A percentile compares a stretch with the other conserved stretches of the same genome.
Conservation (phyloP, 2,888 invertebrate species). For the Tiliacea aurago region DNA sequence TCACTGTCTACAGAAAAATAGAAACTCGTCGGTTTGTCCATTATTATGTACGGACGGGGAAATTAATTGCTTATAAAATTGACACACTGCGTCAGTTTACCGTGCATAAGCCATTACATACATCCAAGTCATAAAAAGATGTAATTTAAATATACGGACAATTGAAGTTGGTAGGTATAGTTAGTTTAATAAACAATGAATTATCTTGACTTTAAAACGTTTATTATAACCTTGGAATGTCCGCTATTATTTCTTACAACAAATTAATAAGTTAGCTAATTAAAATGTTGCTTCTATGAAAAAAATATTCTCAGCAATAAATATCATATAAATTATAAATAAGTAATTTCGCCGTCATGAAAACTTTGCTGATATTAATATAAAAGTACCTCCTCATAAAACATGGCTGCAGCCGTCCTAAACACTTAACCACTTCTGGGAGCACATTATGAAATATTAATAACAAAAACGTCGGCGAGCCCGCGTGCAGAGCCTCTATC, state of each 20-base stretch:
- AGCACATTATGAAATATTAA: constrained; percentile 63
- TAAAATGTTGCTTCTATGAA: background rate
- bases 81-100: background rate
- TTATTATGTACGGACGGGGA: constrained; percentile 9
- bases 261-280: constrained; percentile 7
- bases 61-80: background rate
- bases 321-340: background rate
- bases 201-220: background rate
- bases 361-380: constrained; percentile 38
- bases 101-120: background rate
- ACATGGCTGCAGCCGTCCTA: constrained; percentile 43
- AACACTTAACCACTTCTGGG: constrained; percentile 54
- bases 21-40: constrained; percentile 46
- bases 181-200: background rate
- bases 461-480: constrained; percentile 52
- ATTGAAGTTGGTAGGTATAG: background rate
- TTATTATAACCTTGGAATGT: background rate
- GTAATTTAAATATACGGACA: background rate
- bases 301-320: background rate
- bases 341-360: constrained; percentile 11
- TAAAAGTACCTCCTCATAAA: constrained; percentile 39
- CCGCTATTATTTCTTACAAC: background rate
- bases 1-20: constrained; percentile 27
- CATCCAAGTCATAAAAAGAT: background rate
- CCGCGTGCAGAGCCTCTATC: constrained; percentile 65